Evolutionary conservation across 2,888 invertebrate genomes (phyloP), one percentile per base, ranked within the genome.

Genomic region (Polyommatus icarus): DNA sequence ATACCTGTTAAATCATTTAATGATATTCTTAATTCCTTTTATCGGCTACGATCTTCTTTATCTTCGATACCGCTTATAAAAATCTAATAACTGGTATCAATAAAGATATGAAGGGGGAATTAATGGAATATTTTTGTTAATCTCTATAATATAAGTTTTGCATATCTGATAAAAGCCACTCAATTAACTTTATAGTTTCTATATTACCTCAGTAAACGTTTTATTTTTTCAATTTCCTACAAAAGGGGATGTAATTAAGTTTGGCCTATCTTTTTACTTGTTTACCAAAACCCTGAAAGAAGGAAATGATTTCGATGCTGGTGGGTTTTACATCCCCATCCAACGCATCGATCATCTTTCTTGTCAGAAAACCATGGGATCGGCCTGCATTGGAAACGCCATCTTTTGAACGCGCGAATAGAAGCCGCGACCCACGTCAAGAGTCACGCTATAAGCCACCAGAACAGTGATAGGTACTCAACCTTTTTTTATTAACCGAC

Each of bases 101-200:
- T 73, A 46, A 40, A 73, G 73, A 73, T 73, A 73, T 40, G 40
- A 20, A 40, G n/a, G 40, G 12, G n/a, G 20, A 72, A 6, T 46
- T 73, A 73, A 73, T 40, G 73, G 73, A 46, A 24, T 46, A 24
- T 73, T 73, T 40, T 73, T 46, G 73, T 73, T 73, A 20, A 73
- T 73, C 46, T 73, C 40, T 40, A 24, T 40, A 10, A 10, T 24
- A 46, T 24, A 40, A 40, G 72, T 73, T 73, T 73, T 73, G 73
- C 73, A 46, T 40, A 46, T 73, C 46, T 20, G 20, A 73, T 46
- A 40, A 73, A 40, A 73, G 50, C 20, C 46, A 46, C 73, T 73
- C 24, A 40, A 73, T 73, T 73, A 20, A 73, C 6, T 73, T 73
- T 20, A 73, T 40, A 46, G 24, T 40, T 46, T 46, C 5, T 20